Evolutionary conservation across 2,113 vertebrate species (phyloP).

Genomic region (Eublepharis macularius): DNA sequence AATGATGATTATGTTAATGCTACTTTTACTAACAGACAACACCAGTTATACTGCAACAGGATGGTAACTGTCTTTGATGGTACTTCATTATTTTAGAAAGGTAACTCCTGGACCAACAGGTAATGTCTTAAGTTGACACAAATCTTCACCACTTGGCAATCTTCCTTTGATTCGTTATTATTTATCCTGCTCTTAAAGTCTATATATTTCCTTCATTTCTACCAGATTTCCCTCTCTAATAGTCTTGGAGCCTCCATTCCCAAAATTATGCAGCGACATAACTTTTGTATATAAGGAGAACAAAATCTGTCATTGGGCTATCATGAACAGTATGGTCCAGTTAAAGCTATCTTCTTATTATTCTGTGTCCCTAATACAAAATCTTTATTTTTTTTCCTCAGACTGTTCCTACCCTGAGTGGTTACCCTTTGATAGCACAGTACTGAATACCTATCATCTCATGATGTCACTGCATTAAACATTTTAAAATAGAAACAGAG

Average conservation of each 20-base stretch:
- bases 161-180: background rate
- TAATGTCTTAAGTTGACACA: too few relatives aligned
- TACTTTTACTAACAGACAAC: background rate
- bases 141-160: too few relatives aligned
- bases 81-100: background rate
- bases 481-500: background rate
- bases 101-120: background rate
- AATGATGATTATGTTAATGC: background rate
- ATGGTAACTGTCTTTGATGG: background rate
- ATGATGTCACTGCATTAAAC: background rate
- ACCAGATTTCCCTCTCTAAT: background rate
- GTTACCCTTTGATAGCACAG: too few relatives aligned
- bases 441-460: too few relatives aligned
- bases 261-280: background rate
- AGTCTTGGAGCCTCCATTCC: background rate
- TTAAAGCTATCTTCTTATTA: too few relatives aligned
- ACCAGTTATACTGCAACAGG: rapidly evolving
- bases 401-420: too few relatives aligned
- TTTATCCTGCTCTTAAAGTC: background rate
- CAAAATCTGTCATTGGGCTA: too few relatives aligned
- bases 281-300: background rate
- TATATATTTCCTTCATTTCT: background rate
- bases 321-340: too few relatives aligned
- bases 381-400: too few relatives aligned
- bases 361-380: too few relatives aligned